These are phyloP conservation scores for Anticlea derivata DNA, from an alignment of 2,888 invertebrate genomes.

Conservation along the genomic window DNA sequence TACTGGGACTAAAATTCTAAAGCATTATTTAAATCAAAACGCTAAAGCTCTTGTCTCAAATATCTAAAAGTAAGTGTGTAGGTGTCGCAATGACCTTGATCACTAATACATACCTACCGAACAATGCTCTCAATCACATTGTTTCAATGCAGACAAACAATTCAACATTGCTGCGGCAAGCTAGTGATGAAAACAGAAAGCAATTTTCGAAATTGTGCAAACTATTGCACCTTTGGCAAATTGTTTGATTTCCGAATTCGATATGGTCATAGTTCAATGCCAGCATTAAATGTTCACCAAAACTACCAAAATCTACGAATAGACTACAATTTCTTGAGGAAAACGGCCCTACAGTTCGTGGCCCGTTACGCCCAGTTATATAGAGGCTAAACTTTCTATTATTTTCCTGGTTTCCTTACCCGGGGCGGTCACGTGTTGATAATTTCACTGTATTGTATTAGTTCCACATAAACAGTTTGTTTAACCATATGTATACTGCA, in stretches of 20 bases:
- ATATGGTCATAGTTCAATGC: slow-evolving; percentile 12
- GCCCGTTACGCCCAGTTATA: slow-evolving; percentile 13
- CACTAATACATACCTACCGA: slow-evolving; percentile 53
- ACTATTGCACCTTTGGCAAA: slow-evolving; percentile 9
- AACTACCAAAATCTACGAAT: no score
- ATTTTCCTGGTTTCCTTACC: slow-evolving; percentile 34
- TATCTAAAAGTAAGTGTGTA: slow-evolving; percentile 33
- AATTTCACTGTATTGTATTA: slow-evolving; percentile 32
- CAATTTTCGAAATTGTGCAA: slow-evolving; percentile 23
- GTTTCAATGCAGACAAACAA: slow-evolving; percentile 47
- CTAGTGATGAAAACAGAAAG: slow-evolving; percentile 23
- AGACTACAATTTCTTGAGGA: background rate
- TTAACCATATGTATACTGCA: slow-evolving; percentile 10
- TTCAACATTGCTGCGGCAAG: slow-evolving; percentile 16
- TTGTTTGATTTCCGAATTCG: slow-evolving; percentile 14
- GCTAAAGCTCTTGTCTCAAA: slow-evolving; percentile 11
- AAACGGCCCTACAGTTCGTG: slow-evolving; percentile 14
- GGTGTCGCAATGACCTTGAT: slow-evolving; percentile 62
- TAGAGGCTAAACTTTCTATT: slow-evolving; percentile 39
- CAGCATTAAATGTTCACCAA: no score
- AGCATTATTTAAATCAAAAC: background rate
- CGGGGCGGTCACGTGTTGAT: slow-evolving; percentile 31
- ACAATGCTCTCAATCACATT: slow-evolving; percentile 64
- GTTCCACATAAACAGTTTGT: slow-evolving; percentile 26
- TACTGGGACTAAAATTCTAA: no score